These are phyloP conservation scores for Nemapogon koenigi DNA, from an alignment of 2,888 invertebrate genomes.

Conservation along the genomic window DNA sequence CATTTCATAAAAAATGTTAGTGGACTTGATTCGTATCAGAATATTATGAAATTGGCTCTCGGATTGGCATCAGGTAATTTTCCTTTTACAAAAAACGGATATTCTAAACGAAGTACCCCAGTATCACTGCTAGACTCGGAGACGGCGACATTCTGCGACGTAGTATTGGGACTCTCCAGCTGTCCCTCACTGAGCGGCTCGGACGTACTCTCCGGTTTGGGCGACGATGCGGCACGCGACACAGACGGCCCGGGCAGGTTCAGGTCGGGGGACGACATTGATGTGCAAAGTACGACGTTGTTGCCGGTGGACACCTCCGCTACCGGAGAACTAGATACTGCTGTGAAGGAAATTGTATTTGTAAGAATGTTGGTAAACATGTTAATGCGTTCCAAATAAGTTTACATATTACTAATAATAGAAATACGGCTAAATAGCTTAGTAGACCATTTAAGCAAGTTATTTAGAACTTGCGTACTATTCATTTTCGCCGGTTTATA, in stretches of 20 bases:
- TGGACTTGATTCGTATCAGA: too few relatives aligned
- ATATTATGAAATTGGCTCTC: too few relatives aligned
- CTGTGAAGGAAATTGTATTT: constrained; percentile 22
- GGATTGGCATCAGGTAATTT: too few relatives aligned
- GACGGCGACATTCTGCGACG: constrained; percentile 19
- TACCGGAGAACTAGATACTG: constrained; percentile 36
- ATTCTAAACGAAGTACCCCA: too few relatives aligned
- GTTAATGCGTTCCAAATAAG: too few relatives aligned
- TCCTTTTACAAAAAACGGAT: too few relatives aligned
- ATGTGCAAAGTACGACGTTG: constrained; percentile 34
- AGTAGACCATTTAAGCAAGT: too few relatives aligned
- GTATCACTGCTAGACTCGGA: constrained; percentile 55
- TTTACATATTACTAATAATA: too few relatives aligned
- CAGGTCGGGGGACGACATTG: constrained; percentile 57
- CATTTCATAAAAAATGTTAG: too few relatives aligned
- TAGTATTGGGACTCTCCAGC: constrained; percentile 14
- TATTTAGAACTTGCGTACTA: too few relatives aligned
- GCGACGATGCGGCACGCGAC: constrained; percentile 14
- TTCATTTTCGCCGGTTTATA: too few relatives aligned
- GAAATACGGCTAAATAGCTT: too few relatives aligned
- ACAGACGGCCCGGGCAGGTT: constrained; percentile 20
- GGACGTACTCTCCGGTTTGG: constrained; percentile 12
- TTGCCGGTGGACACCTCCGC: constrained; percentile 25
- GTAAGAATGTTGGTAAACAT: background rate
- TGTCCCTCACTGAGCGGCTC: background rate